These are phyloP conservation scores for Amphilophus citrinellus DNA, from an alignment of 2,113 vertebrate genomes.

Conservation along the genomic window DNA sequence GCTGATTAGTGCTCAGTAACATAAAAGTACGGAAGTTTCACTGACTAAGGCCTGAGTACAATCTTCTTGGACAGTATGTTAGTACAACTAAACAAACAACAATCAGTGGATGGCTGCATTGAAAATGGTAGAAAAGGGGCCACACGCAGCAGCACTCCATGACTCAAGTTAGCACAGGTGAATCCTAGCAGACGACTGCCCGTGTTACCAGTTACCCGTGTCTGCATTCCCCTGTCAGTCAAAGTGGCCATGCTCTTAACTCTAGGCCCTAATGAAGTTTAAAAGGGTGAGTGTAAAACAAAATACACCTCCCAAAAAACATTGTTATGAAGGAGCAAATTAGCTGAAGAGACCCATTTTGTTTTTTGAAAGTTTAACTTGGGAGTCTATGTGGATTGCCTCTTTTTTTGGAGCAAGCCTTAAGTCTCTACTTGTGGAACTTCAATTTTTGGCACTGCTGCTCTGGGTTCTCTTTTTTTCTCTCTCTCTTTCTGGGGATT, in stretches of 20 bases:
- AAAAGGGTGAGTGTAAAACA: no score
- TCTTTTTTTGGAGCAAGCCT: not conserved
- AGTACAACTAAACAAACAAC: not conserved
- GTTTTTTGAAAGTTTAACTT: not conserved
- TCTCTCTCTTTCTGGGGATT: not conserved
- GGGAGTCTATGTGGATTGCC: not conserved
- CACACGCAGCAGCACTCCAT: not conserved
- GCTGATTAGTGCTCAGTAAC: not conserved
- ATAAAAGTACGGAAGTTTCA: not conserved
- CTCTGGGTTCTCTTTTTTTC: not conserved
- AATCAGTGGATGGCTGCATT: not conserved
- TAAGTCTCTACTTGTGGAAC: not conserved
- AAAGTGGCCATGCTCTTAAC: no score
- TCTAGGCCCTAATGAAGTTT: no score
- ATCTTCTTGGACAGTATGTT: not conserved
- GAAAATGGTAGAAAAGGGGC: not conserved
- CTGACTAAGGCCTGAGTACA: no score
- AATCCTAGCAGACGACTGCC: not conserved
- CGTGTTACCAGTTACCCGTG: no score
- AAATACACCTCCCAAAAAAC: not conserved
- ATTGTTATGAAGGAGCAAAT: not conserved
- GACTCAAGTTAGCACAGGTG: not conserved
- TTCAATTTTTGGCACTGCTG: not conserved
- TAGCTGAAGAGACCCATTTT: not conserved
- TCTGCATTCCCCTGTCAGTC: no score